A percentile compares a stretch with the other conserved stretches of the same genome.
Conservation (phyloP, 2,113 vertebrate genomes). For the Macrotus californicus region DNA sequence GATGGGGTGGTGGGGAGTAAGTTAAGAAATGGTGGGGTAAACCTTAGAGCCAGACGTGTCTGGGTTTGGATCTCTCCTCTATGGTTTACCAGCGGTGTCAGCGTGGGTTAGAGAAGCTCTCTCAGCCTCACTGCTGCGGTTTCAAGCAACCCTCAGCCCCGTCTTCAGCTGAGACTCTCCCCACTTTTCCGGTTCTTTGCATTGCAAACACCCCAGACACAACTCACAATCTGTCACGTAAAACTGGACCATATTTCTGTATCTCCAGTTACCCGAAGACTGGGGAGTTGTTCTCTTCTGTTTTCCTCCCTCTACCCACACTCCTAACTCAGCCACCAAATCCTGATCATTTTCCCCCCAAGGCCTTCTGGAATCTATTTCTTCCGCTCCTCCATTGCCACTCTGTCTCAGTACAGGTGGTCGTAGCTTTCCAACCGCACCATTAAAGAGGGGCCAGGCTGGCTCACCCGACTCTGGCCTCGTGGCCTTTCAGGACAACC, state of each 20-base stretch:
- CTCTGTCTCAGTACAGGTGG: background rate
- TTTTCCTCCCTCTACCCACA: background rate
- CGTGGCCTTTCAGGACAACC: background rate
- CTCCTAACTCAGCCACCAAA: background rate
- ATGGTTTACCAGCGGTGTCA: background rate
- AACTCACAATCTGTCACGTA: background rate
- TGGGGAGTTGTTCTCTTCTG: background rate
- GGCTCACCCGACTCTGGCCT: background rate
- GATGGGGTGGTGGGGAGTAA: background rate
- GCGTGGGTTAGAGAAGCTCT: background rate
- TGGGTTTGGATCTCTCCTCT: background rate
- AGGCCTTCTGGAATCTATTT: background rate
- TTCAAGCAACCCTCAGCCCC: background rate
- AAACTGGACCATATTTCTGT: background rate
- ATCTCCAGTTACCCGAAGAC: background rate
- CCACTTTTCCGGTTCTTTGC: background rate
- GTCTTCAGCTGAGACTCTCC: background rate
- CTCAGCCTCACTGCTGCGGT: background rate
- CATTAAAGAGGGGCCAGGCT: background rate
- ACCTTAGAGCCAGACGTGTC: background rate
- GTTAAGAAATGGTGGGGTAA: background rate
- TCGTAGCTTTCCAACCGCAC: background rate
- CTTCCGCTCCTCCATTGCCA: background rate
- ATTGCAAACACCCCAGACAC: background rate
- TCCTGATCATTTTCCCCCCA: background rate